Evolutionary conservation across 35 echinoderm and acorn worm genomes (phyloP).

Genomic region (Ophiothrix spiculata): DNA sequence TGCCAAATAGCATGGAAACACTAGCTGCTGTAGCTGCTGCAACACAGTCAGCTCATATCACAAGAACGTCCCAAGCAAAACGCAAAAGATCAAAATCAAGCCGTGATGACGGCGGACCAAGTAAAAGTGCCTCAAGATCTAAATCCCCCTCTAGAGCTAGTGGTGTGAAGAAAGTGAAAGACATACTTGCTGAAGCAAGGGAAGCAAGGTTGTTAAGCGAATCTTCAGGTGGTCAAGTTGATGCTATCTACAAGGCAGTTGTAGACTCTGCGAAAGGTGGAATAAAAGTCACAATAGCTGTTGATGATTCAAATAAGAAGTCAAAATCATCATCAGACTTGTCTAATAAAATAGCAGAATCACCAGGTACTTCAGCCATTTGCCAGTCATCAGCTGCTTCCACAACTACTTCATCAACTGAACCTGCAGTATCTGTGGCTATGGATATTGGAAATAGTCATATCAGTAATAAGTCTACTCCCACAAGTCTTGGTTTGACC

Average conservation of each 20-base stretch:
- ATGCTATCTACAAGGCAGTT: slow-evolving; percentile 32
- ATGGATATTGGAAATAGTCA: too few species aligned
- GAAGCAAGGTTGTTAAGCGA: neutral
- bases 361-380: too few species aligned
- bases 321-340: too few species aligned
- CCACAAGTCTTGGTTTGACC: too few species aligned
- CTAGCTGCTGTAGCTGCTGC: neutral
- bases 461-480: too few species aligned
- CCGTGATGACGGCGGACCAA: neutral
- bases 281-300: slow-evolving; percentile 22
- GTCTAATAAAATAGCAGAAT: too few species aligned
- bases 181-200: slow-evolving; percentile 50
- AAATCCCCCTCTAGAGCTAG: slow-evolving; percentile 25
- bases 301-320: neutral
- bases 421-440: too few species aligned
- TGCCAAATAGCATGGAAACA: neutral
- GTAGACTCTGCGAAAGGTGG: slow-evolving; percentile 31
- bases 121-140: slow-evolving; percentile 7
- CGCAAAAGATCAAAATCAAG: neutral
- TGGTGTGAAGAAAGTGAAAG: slow-evolving; percentile 59
- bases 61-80: neutral
- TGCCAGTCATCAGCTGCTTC: too few species aligned
- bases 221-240: slow-evolving; percentile 28
- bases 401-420: too few species aligned
- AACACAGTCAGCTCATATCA: neutral